Conservation (phyloP, 2,797 vertebrate species). For the Rhinella marina region DNA sequence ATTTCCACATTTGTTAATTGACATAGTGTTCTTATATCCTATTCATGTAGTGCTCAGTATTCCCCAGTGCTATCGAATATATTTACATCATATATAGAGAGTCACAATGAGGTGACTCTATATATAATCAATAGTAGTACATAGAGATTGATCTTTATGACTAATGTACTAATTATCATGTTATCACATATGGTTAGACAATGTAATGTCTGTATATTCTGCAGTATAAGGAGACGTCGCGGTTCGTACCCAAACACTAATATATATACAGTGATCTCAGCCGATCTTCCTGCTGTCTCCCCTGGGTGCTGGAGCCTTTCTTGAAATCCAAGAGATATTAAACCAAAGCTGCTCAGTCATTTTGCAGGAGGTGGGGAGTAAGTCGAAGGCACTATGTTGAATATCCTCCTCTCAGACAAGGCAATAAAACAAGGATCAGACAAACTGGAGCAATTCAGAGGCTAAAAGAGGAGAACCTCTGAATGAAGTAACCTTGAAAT, state of each 20-base stretch:
- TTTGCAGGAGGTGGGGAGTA: conserved; percentile 59
- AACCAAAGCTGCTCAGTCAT: conserved; percentile 60
- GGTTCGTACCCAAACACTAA: conserved; percentile 47
- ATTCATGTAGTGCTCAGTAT: not conserved
- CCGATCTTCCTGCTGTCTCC: conserved; percentile 49
- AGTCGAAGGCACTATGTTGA: conserved; percentile 48
- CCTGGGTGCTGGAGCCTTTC: conserved; percentile 55
- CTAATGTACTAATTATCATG: not conserved
- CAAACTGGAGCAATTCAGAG: conserved; percentile 62
- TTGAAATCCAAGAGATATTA: conserved; percentile 60
- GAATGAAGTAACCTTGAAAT: conserved; percentile 59
- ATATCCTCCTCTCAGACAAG: conserved; percentile 60
- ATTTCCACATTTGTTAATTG: not conserved
- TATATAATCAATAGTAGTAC: not conserved
- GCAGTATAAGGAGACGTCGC: not conserved
- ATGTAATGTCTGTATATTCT: conserved; percentile 1
- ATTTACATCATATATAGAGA: not conserved
- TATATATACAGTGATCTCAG: conserved; percentile 55
- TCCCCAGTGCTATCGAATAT: not conserved
- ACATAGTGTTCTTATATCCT: not conserved
- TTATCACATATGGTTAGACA: not conserved
- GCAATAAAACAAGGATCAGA: conserved; percentile 63
- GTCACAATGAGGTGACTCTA: not conserved
- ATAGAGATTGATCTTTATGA: not conserved
- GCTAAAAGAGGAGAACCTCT: conserved; percentile 60